Evolutionary conservation across 23 tunicate species (phyloP), one percentile per base, ranked within the genome.

Genomic region (Halocynthia roretzi): DNA sequence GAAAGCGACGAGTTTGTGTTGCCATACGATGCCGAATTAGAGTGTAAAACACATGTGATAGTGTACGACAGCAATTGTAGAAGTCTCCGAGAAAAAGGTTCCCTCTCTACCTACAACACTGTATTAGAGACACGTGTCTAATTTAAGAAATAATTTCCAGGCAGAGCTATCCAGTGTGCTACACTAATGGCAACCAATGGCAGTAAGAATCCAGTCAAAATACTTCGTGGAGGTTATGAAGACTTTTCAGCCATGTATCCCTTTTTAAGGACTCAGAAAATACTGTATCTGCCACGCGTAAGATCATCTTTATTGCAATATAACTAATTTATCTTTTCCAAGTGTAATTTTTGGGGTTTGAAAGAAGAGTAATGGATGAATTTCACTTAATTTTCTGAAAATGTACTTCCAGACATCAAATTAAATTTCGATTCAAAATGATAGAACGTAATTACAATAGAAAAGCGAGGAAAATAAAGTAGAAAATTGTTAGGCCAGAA

Each of bases 191-290:
- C 90, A 56, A 77, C 75, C 10, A 81, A 77, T 62, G 97, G 97
- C 44, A 90, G 97, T 76, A 90, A 90, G 77, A 90, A 90, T 66
- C 97, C 97, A 7, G 97, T 90, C 15, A 90, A 90, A 62, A 81
- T 90, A 6, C 61, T 90, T 18, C 76, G 97, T 7, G 97, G 97
- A 11, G 97, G 97, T 0, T 90, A 85, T 81, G 97, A 90, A 71
- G 97, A 90, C 53, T 90, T 90, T 61, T 90, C 97, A 9, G 97
- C 97, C 19, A 84, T 90, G 90, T 90, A 90, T 71, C 97, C 97
- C 8, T 90, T 90, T 62, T 63, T 90, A 18, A 76, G 97, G 49
- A 90, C 97, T 21, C 97, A 90, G 71, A 84, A 90, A 72, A 85
- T 90, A 31, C 76, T 90, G 51, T 90, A 90, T 76, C 74, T 85